A percentile compares a stretch with the other conserved stretches of the same genome.
These are phyloP conservation scores for Tenualosa ilisha DNA, from an alignment of 2,797 vertebrate species.

Conservation along the genomic window DNA sequence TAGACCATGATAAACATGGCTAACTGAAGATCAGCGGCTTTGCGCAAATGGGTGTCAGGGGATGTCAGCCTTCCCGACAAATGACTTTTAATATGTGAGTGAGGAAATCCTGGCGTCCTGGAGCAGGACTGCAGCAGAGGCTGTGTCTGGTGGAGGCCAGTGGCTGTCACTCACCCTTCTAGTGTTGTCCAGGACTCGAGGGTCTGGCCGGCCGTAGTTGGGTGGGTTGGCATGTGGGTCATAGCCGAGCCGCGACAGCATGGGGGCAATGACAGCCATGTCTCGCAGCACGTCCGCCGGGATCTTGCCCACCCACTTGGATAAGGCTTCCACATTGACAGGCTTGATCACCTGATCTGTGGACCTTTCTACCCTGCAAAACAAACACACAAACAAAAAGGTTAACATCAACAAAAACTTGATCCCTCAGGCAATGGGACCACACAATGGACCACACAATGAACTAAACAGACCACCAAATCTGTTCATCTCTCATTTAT, in stretches of 20 bases:
- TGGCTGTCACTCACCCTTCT: slow-evolving; percentile 84
- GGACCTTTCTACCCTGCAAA: slow-evolving; percentile 90
- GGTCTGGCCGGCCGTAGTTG: slow-evolving; percentile 92
- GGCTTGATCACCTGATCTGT: slow-evolving; percentile 99
- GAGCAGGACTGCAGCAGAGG: not conserved
- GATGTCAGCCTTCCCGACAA: not conserved
- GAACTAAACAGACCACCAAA: not conserved
- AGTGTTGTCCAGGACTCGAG: slow-evolving; percentile 94
- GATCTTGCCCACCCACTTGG: slow-evolving; percentile 98
- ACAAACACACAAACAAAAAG: not conserved
- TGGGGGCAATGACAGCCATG: slow-evolving; percentile 92
- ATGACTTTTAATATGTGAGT: not conserved
- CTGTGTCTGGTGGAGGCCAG: not conserved
- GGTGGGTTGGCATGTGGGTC: slow-evolving; percentile 95
- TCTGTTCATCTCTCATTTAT: not conserved
- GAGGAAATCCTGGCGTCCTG: not conserved
- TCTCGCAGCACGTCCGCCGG: slow-evolving; percentile 90
- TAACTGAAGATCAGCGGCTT: not conserved
- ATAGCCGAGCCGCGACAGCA: slow-evolving; percentile 93
- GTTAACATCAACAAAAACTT: not conserved
- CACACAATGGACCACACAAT: not conserved
- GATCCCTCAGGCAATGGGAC: not conserved
- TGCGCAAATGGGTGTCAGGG: not conserved
- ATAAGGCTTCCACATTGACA: slow-evolving; percentile 92
- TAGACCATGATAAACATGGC: not conserved